Evolutionary conservation across 2,888 invertebrate species (phyloP).

Genomic region (Pediacus dermestoides): DNA sequence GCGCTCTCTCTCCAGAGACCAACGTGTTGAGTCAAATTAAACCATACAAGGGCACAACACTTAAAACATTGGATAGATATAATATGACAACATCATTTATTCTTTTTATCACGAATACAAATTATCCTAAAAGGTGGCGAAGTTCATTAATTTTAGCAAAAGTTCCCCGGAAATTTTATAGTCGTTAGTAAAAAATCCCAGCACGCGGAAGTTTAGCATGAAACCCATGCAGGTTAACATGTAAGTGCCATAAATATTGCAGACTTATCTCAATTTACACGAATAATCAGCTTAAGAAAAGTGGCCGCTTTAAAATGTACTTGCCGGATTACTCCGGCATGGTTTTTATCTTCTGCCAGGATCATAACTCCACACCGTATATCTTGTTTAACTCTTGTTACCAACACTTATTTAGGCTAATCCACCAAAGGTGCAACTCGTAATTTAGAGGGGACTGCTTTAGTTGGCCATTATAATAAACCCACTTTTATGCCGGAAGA

Average conservation of each 20-base stretch:
- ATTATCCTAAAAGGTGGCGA: slow-evolving; percentile 32
- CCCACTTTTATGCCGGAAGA: too few relatives aligned
- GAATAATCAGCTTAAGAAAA: slow-evolving; percentile 54
- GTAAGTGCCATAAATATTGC: slow-evolving; percentile 52
- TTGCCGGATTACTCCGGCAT: slow-evolving; percentile 44
- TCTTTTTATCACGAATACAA: slow-evolving; percentile 35
- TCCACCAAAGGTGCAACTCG: slow-evolving; percentile 12
- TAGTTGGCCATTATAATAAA: too few relatives aligned
- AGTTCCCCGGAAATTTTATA: slow-evolving; percentile 30
- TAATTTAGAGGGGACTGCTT: too few relatives aligned
- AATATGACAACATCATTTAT: too few relatives aligned
- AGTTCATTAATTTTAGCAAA: slow-evolving; percentile 38
- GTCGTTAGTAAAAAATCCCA: slow-evolving; percentile 30
- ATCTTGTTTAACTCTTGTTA: slow-evolving; percentile 42
- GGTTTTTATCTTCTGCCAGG: slow-evolving; percentile 42
- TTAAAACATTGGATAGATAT: too few relatives aligned
- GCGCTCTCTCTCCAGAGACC: slow-evolving; percentile 13
- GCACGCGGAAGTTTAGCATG: slow-evolving; percentile 3
- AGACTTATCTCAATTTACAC: slow-evolving; percentile 52
- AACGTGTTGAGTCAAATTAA: slow-evolving; percentile 15
- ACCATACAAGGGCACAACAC: slow-evolving; percentile 13
- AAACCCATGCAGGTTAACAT: slow-evolving; percentile 43
- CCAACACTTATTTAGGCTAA: slow-evolving; percentile 11
- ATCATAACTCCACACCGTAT: slow-evolving; percentile 42
- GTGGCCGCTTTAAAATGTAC: slow-evolving; percentile 51